Evolutionary conservation across 2,888 invertebrate species (phyloP).

Genomic region (Lithophane leautieri): DNA sequence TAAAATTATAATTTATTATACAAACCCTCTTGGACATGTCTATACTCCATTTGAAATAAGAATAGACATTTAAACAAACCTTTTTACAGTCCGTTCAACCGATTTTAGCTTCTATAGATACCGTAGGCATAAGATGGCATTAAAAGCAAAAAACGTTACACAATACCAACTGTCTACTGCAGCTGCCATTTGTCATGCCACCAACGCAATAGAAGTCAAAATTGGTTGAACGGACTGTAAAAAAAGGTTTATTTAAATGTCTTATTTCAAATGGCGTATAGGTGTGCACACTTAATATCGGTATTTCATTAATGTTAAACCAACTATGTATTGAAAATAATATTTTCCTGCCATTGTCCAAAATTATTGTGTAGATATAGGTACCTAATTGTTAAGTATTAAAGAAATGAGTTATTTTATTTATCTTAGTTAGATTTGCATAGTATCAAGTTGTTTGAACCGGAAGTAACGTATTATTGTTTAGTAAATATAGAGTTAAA

Average conservation of each 20-base stretch:
- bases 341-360: neutral
- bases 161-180: no score
- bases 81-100: no score
- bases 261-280: no score
- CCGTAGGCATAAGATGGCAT: no score
- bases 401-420: conserved; percentile 3
- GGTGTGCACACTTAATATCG: neutral
- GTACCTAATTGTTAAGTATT: neutral
- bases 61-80: no score
- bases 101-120: no score
- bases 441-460: neutral
- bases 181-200: no score
- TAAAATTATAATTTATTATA: neutral
- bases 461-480: conserved; percentile 18
- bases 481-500: conserved; percentile 3
- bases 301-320: neutral
- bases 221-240: no score
- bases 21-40: neutral
- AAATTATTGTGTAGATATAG: conserved; percentile 1
- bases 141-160: no score
- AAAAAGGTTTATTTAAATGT: no score
- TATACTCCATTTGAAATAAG: no score
- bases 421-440: neutral
- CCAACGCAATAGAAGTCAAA: no score
- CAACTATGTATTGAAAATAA: neutral